Percentiles rank a stretch among this genome's conserved stretches.
phyloP scores from a whole-genome alignment of 2,113 vertebrate genomes.

The Pangasianodon gigas region DNA sequence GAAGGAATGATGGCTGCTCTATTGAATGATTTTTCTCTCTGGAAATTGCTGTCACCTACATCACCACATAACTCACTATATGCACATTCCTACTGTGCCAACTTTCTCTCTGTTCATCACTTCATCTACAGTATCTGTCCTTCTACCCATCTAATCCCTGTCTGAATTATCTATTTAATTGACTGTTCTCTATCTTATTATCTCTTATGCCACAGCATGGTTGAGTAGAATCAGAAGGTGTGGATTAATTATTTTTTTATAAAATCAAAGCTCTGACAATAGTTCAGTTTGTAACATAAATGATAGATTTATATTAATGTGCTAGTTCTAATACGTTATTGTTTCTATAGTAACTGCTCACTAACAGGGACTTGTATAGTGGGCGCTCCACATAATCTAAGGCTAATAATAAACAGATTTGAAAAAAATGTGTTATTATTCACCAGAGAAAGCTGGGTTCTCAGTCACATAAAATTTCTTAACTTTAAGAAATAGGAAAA shows the following conservation, averaged over 20 bases:
- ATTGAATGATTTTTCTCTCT: neutral
- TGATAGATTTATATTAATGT: neutral
- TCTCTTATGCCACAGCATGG: neutral
- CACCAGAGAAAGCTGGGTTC: neutral
- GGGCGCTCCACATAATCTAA: neutral
- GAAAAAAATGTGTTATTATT: no score
- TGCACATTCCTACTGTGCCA: neutral
- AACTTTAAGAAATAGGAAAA: neutral
- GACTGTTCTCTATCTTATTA: neutral
- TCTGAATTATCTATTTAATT: neutral
- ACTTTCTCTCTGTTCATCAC: conserved; percentile 3
- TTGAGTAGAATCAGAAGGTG: neutral
- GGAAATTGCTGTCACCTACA: conserved; percentile 5
- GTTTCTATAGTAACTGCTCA: neutral
- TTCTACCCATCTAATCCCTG: conserved; percentile 9
- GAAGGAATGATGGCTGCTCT: conserved; percentile 12
- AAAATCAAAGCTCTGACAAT: neutral
- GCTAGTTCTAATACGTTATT: neutral
- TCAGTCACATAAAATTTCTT: neutral
- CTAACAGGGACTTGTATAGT: neutral
- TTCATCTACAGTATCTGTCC: conserved; percentile 9
- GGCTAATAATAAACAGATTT: no score
- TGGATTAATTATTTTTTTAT: neutral
- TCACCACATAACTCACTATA: neutral
- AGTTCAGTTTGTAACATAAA: neutral